Percentiles rank a stretch among this genome's conserved stretches.
Conservation (phyloP, 30 jellyfish, hydroid and myxozoan genomes). For the Hydractinia echinata region DNA sequence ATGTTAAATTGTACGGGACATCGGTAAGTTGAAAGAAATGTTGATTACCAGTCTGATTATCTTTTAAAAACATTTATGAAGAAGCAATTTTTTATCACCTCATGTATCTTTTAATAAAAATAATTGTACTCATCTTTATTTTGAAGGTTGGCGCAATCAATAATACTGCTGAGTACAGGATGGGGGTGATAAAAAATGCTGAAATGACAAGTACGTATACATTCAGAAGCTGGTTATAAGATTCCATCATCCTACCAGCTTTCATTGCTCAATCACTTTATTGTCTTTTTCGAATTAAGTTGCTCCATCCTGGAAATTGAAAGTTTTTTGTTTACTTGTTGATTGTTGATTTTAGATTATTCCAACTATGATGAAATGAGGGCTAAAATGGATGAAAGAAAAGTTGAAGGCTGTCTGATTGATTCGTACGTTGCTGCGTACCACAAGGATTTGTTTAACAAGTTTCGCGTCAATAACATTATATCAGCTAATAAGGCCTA, state of each 20-base stretch:
- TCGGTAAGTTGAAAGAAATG: slow-evolving; percentile 43
- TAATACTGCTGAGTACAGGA: slow-evolving; percentile 63
- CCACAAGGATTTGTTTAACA: slow-evolving; percentile 26
- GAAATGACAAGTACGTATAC: slow-evolving; percentile 47
- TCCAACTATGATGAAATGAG: slow-evolving; percentile 37
- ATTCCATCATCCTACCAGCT: too few relatives aligned
- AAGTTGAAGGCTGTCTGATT: slow-evolving; percentile 59
- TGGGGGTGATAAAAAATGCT: slow-evolving; percentile 76
- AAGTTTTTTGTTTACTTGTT: too few relatives aligned
- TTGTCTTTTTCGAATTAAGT: too few relatives aligned
- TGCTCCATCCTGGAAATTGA: too few relatives aligned
- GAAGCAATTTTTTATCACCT: neutral
- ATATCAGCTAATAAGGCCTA: slow-evolving; percentile 44
- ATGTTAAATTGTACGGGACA: slow-evolving; percentile 69
- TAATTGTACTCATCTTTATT: neutral
- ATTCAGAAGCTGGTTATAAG: neutral
- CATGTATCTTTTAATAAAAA: neutral
- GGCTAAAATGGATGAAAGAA: slow-evolving; percentile 34
- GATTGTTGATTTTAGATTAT: slow-evolving; percentile 31
- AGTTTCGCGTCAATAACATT: slow-evolving; percentile 72
- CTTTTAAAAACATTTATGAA: neutral
- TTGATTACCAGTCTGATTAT: slow-evolving; percentile 1
- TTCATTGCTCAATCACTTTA: too few relatives aligned
- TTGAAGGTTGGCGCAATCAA: slow-evolving; percentile 72
- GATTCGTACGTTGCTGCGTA: slow-evolving; percentile 89